Conservation (phyloP, 2,797 vertebrate species). For the Argya squamiceps region DNA sequence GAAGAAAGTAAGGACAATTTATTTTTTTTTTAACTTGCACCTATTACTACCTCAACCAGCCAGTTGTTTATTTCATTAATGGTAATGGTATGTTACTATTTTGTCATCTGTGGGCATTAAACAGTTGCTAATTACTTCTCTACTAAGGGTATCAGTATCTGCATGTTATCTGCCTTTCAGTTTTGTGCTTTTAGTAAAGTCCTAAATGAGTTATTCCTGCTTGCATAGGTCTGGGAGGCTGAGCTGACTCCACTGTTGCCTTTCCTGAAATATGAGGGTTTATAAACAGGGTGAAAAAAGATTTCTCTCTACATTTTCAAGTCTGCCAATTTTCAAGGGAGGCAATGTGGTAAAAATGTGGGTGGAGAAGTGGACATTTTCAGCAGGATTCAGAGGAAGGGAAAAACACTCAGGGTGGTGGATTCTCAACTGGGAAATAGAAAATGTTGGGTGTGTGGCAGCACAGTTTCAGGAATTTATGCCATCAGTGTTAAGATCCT, state of each 20-base stretch:
- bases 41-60: background rate
- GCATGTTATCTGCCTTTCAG: background rate
- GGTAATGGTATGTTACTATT: background rate
- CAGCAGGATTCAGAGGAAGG: background rate
- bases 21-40: background rate
- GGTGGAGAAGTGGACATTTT: background rate
- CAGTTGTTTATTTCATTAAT: background rate
- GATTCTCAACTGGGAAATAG: background rate
- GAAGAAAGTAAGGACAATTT: background rate
- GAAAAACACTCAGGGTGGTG: background rate
- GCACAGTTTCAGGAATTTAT: background rate
- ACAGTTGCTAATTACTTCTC: background rate
- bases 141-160: background rate
- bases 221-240: background rate
- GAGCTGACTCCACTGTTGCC: background rate
- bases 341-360: background rate
- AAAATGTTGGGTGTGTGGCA: background rate
- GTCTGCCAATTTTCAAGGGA: background rate
- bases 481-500: background rate
- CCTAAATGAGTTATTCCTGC: background rate
- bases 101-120: background rate
- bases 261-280: background rate
- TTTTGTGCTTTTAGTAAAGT: background rate
- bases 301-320: background rate
- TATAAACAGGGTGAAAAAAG: background rate